Evolutionary conservation across 2,113 vertebrate genomes (phyloP).

Genomic region (Trematomus loennbergii): DNA sequence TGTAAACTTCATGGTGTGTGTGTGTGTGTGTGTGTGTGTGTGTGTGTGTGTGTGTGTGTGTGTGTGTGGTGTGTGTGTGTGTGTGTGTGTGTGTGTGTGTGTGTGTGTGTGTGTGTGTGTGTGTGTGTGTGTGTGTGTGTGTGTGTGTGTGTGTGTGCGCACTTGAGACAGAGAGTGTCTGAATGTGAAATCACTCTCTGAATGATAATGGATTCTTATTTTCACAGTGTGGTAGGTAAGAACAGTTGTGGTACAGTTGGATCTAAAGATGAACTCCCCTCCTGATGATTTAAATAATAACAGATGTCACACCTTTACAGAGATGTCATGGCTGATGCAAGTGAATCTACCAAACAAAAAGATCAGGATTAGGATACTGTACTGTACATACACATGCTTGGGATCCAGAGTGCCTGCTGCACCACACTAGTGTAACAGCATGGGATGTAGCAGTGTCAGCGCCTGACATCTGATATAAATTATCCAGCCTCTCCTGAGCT

Average conservation of each 20-base stretch:
- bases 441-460: slow-evolving; percentile 18
- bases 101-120: too few species aligned
- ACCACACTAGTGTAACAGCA: slow-evolving; percentile 10
- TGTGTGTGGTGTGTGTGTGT: too few species aligned
- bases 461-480: slow-evolving; percentile 66
- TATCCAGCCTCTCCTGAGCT: slow-evolving; percentile 41
- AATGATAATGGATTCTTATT: slow-evolving; percentile 27
- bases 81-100: too few species aligned
- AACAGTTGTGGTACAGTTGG: too few species aligned
- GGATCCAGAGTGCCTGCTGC: not conserved
- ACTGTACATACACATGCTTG: not conserved
- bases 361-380: not conserved
- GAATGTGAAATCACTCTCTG: slow-evolving; percentile 8
- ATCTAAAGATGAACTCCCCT: not conserved
- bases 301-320: not conserved
- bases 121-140: too few species aligned
- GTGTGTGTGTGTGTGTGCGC: slow-evolving; percentile 10
- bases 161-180: slow-evolving; percentile 11
- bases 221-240: not conserved
- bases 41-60: too few species aligned
- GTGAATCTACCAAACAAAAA: slow-evolving; percentile 4
- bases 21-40: too few species aligned
- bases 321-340: not conserved
- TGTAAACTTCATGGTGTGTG: slow-evolving; percentile 33
- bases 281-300: not conserved